Percentiles rank a stretch among this genome's conserved stretches.
Conservation (phyloP, 2,888 invertebrate species). For the Drosophila incognita region DNA sequence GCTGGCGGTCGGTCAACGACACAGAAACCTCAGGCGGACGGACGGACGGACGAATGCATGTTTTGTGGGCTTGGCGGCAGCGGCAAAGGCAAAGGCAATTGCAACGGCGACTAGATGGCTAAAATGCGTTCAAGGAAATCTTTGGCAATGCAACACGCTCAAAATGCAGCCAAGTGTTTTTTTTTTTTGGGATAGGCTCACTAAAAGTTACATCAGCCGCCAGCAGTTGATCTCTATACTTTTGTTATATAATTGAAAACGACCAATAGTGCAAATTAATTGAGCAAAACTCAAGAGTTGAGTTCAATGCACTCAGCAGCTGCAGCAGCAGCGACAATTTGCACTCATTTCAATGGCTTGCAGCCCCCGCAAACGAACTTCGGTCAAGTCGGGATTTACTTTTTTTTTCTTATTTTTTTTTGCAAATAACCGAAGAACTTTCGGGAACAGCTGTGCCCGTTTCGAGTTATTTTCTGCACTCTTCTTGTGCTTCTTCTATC, state of each 20-base stretch:
- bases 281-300: slow-evolving; percentile 25
- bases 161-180: slow-evolving; percentile 21
- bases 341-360: slow-evolving; percentile 72
- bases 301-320: slow-evolving; percentile 71
- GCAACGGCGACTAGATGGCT: slow-evolving; percentile 41
- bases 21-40: slow-evolving; percentile 77
- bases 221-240: slow-evolving; percentile 3
- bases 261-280: slow-evolving; percentile 43
- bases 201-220: slow-evolving; percentile 34
- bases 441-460: slow-evolving; percentile 77
- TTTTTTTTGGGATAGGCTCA: slow-evolving; percentile 43
- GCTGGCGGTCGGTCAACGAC: slow-evolving; percentile 83
- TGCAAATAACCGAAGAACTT: slow-evolving; percentile 57
- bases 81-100: slow-evolving; percentile 17
- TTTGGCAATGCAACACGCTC: slow-evolving; percentile 63
- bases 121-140: slow-evolving; percentile 80
- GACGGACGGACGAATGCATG: slow-evolving; percentile 46
- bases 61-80: slow-evolving; percentile 65
- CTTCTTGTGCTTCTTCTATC: slow-evolving; percentile 25
- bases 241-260: slow-evolving; percentile 44
- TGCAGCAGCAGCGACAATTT: slow-evolving; percentile 55
- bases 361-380: slow-evolving; percentile 47
- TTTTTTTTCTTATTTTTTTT: slow-evolving; percentile 15
- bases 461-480: slow-evolving; percentile 31
- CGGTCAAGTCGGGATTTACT: slow-evolving; percentile 46